Conservation (phyloP, 2,113 vertebrate species). For the Indri indri region DNA sequence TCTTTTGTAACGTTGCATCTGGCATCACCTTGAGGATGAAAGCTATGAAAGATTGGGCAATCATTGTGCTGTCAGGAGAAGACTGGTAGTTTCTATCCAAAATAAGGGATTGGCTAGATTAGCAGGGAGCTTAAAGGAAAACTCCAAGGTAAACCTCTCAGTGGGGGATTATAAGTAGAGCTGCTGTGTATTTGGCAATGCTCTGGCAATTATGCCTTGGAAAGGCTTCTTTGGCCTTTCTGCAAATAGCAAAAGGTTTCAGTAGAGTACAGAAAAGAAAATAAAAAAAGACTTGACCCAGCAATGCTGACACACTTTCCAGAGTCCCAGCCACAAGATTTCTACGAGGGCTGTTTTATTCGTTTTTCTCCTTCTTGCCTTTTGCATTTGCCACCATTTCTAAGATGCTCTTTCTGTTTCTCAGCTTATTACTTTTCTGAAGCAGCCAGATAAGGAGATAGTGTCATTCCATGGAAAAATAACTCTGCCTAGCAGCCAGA, state of each 20-base stretch:
- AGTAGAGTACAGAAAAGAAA: not conserved
- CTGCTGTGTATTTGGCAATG: not conserved
- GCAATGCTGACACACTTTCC: not conserved
- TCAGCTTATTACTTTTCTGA: not conserved
- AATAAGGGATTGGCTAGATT: not conserved
- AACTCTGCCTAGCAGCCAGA: not conserved
- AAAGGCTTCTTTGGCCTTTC: not conserved
- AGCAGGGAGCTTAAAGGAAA: conserved; percentile 16
- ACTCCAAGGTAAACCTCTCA: not conserved
- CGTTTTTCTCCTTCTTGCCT: not conserved
- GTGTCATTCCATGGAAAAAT: not conserved
- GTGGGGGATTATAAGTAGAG: not conserved
- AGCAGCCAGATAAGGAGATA: not conserved
- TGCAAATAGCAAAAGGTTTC: not conserved
- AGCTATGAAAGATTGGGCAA: not conserved
- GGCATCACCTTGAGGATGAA: not conserved
- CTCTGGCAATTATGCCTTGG: not conserved
- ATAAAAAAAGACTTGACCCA: not conserved
- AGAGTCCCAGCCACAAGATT: not conserved
- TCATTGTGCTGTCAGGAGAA: not conserved
- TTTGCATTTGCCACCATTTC: not conserved
- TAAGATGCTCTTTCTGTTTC: not conserved
- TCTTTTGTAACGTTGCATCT: not conserved
- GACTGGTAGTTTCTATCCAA: not conserved
- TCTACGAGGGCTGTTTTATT: not conserved